These are phyloP conservation scores for Neoniphon sammara DNA, from an alignment of 2,797 vertebrate genomes.

Conservation along the genomic window DNA sequence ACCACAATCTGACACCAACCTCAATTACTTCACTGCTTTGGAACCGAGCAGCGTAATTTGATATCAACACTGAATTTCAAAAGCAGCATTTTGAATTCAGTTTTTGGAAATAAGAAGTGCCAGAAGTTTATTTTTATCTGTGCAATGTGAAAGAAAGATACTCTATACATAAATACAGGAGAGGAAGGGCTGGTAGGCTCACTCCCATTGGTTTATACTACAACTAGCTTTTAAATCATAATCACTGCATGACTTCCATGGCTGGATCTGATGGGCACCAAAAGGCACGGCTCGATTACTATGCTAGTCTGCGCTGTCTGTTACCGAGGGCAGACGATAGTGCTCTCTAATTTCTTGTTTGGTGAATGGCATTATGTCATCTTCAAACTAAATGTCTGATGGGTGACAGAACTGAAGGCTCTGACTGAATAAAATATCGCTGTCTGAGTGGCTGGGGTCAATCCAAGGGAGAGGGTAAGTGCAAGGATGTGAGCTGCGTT, in stretches of 20 bases:
- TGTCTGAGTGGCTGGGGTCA: constrained; percentile 32
- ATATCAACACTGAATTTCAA: constrained; percentile 81
- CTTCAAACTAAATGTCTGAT: constrained; percentile 45
- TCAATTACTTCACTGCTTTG: constrained; percentile 82
- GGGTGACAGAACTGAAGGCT: constrained; percentile 53
- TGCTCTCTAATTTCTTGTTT: constrained; percentile 61
- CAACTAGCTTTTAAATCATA: constrained; percentile 68
- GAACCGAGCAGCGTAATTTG: constrained; percentile 70
- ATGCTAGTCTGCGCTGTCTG: constrained; percentile 16
- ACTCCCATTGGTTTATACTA: constrained; percentile 62
- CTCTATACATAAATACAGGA: constrained; percentile 73
- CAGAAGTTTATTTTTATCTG: constrained; percentile 79
- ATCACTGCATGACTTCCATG: constrained; percentile 55
- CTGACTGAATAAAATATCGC: constrained; percentile 40
- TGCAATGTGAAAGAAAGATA: constrained; percentile 64
- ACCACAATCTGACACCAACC: constrained; percentile 83
- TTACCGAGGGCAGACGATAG: constrained; percentile 45
- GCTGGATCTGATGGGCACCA: constrained; percentile 75
- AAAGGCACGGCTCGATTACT: constrained; percentile 56
- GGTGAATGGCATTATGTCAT: constrained; percentile 58
- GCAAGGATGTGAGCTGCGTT: background rate
- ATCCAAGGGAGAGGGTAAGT: constrained; percentile 34
- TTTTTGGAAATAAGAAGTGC: constrained; percentile 78
- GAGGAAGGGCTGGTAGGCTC: constrained; percentile 57
- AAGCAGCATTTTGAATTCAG: constrained; percentile 66